phyloP scores from a whole-genome alignment of 1,140 invertebrate genomes.

The Drosophila varians region DNA sequence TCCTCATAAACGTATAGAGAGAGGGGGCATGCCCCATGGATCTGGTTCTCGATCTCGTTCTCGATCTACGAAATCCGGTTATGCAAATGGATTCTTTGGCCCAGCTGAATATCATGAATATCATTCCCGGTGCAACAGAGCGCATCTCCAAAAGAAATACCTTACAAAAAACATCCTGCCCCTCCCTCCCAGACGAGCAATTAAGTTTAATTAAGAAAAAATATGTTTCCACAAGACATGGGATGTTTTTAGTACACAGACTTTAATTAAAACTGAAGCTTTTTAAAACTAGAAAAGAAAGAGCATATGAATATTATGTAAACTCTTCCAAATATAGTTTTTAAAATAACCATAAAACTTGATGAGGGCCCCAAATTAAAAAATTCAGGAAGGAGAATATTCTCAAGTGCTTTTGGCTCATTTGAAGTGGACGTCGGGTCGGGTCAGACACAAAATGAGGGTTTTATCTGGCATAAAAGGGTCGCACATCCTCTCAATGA shows the following conservation, averaged over 20 bases:
- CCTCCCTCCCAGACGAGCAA: constrained; percentile 21
- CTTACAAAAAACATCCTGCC: constrained; percentile 37
- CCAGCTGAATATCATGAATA: constrained; percentile 58
- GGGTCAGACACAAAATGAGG: not conserved
- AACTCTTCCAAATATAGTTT: not conserved
- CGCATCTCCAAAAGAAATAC: constrained; percentile 26
- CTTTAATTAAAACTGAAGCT: not conserved
- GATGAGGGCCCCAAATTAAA: constrained; percentile 1
- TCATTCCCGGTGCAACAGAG: constrained; percentile 29
- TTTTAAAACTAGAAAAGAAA: constrained; percentile 11
- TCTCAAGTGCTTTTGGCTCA: constrained; percentile 32
- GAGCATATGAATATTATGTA: no score
- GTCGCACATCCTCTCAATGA: constrained; percentile 20
- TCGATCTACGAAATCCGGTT: constrained; percentile 61
- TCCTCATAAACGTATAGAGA: not conserved
- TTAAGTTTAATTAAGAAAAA: constrained; percentile 66
- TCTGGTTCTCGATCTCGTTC: not conserved
- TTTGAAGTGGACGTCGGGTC: constrained; percentile 15
- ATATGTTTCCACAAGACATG: no score
- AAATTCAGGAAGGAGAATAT: not conserved
- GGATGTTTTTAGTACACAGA: not conserved
- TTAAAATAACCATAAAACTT: constrained; percentile 4
- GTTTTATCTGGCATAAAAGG: constrained; percentile 21
- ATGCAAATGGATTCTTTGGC: constrained; percentile 56
- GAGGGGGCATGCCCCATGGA: not conserved